These are phyloP conservation scores for Scomberomorus guttatus DNA, from an alignment of 2,797 vertebrate species.

Conservation along the genomic window DNA sequence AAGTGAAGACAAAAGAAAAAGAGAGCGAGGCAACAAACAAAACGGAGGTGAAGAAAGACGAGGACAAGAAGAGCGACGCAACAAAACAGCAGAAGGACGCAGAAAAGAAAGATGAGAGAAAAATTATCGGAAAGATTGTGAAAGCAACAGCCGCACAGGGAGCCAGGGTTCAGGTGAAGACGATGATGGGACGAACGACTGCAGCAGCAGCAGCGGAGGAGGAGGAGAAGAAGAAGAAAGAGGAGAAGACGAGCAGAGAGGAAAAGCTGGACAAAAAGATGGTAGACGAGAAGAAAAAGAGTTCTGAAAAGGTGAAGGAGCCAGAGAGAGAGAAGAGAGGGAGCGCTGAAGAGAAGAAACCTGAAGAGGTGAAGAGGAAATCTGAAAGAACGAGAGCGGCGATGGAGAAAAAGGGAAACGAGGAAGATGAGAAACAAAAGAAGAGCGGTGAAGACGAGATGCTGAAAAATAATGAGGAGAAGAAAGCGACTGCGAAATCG, in stretches of 20 bases:
- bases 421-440: not conserved
- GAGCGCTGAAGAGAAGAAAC: not conserved
- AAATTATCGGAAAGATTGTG: conserved; percentile 78
- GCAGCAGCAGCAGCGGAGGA: fast-evolving
- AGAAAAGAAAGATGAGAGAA: conserved; percentile 59
- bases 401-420: not conserved
- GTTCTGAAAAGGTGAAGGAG: not conserved
- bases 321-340: not conserved
- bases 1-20: not conserved
- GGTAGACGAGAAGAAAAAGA: conserved; percentile 1
- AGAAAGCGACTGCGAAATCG: not conserved
- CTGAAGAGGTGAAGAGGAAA: not conserved
- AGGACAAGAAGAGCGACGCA: not conserved
- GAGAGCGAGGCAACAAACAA: not conserved
- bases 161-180: conserved; percentile 70
- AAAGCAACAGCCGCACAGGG: conserved; percentile 54
- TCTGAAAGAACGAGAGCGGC: not conserved
- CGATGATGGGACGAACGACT: conserved; percentile 58
- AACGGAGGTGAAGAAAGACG: not conserved
- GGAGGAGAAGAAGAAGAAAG: conserved; percentile 22
- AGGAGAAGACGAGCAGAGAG: conserved; percentile 1
- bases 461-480: not conserved
- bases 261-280: not conserved
- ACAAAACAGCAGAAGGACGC: conserved; percentile 23
- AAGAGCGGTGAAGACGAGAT: not conserved